Conservation (phyloP, 2,113 vertebrate species). For the Calcarius ornatus region DNA sequence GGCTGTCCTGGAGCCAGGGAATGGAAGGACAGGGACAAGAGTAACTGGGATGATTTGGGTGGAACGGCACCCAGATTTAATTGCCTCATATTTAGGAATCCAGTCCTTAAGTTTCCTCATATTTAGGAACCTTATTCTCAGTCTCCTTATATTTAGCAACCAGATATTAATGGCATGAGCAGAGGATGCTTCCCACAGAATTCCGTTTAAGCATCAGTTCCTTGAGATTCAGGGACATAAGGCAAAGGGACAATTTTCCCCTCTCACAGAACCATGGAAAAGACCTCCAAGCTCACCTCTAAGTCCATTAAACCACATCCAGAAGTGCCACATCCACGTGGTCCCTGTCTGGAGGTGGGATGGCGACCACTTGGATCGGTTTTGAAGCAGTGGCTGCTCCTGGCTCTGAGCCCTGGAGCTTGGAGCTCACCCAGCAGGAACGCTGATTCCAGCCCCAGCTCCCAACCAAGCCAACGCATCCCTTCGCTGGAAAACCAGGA, state of each 20-base stretch:
- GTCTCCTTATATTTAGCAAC: not conserved
- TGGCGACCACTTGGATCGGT: not conserved
- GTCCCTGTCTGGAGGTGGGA: not conserved
- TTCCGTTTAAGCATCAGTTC: not conserved
- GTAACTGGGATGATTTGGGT: not conserved
- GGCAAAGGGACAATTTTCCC: not conserved
- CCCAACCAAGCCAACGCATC: not conserved
- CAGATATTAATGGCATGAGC: not conserved
- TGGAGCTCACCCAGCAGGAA: slow-evolving; percentile 1
- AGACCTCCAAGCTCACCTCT: not conserved
- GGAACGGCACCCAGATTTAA: not conserved
- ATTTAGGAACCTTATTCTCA: not conserved
- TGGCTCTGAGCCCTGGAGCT: not conserved
- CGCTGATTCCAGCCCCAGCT: not conserved
- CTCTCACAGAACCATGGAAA: not conserved
- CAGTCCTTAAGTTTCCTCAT: not conserved
- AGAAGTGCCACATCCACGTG: not conserved
- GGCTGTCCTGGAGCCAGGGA: not conserved
- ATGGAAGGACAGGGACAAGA: rapidly evolving
- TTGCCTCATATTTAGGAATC: not conserved
- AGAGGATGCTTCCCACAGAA: not conserved
- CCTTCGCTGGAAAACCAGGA: not conserved
- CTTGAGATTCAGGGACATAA: not conserved
- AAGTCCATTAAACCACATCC: not conserved
- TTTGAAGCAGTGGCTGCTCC: not conserved